Evolutionary conservation across 2,888 invertebrate species (phyloP), one percentile per base, ranked within the genome.

Genomic region (Drosophila mercatorum): DNA sequence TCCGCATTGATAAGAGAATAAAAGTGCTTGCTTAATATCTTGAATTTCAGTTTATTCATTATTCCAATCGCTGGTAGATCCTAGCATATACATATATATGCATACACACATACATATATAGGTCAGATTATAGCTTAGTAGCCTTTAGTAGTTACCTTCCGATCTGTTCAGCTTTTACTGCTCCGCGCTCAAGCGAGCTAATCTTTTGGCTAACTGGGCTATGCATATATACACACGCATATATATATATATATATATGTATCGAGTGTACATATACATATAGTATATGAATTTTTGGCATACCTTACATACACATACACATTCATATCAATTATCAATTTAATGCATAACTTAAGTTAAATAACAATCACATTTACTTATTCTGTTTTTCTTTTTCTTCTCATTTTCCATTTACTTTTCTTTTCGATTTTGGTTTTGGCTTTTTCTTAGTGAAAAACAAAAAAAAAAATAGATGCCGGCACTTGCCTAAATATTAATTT

Each of bases 321-420:
- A 82, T 56, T 80, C 68, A 74, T 62, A 62, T 77, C 44, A 75
- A 68, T 51, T 75, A 75, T 79, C 68, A 73, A 75, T 78, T 84
- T 77, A 89, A 83, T 80, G 73, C 41, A 78, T 88, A 88, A 82
- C 90, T 90, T 91, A 90, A 90, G 82, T 90, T 89, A 89, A 91
- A 90, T 91, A 91, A 91, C 91, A 91, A 91, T 91, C 91, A 91
- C 91, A 91, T 91, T 91, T 91, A 91, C 88, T 91, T 88, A 79
- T 90, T 78, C 75, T 78, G 80, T 75, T 83, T 57, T 57, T n/a
- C 22, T 43, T 44, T 55, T 34, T 41, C 28, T 58, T 51, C 67
- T 53, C 47, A 10, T 60, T 22, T 60, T 68, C 14, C 17, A 40
- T 74, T 56, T 36, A 62, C 62, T 68, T 49, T 61, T 64, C 0